Percentiles rank a stretch among this genome's conserved stretches.
Conservation (phyloP, 2,113 vertebrate species). For the Zapornia atra region DNA sequence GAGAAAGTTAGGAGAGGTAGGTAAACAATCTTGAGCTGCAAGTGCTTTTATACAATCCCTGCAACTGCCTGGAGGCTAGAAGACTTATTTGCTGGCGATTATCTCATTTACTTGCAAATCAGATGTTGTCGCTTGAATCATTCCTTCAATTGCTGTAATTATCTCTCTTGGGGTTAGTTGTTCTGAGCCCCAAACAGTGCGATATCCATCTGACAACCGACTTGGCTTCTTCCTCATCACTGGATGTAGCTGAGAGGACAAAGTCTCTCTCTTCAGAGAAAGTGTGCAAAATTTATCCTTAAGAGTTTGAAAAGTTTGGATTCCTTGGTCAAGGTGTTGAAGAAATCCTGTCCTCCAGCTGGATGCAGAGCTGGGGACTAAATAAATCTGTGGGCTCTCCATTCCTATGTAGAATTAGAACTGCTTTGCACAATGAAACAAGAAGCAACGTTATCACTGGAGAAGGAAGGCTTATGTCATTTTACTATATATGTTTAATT, state of each 20-base stretch:
- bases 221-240: background rate
- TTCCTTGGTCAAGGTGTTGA: background rate
- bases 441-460: background rate
- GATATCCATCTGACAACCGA: background rate
- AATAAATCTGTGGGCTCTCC: background rate
- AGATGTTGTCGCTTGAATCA: background rate
- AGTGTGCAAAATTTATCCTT: background rate
- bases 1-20: background rate
- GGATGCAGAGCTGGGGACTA: background rate
- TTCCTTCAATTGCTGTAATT: background rate
- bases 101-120: background rate
- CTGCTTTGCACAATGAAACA: background rate
- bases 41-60: background rate
- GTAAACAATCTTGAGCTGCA: background rate
- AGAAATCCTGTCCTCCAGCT: background rate
- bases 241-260: background rate
- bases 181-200: background rate
- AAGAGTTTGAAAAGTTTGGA: background rate
- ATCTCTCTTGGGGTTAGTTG: background rate
- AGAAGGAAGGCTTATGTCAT: background rate
- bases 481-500: background rate
- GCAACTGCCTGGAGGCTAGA: background rate
- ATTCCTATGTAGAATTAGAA: background rate
- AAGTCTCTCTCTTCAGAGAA: rapidly evolving
- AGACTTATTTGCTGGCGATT: background rate